Evolutionary conservation across 2,797 vertebrate genomes (phyloP), one percentile per base, ranked within the genome.

Genomic region (Prionace glauca): DNA sequence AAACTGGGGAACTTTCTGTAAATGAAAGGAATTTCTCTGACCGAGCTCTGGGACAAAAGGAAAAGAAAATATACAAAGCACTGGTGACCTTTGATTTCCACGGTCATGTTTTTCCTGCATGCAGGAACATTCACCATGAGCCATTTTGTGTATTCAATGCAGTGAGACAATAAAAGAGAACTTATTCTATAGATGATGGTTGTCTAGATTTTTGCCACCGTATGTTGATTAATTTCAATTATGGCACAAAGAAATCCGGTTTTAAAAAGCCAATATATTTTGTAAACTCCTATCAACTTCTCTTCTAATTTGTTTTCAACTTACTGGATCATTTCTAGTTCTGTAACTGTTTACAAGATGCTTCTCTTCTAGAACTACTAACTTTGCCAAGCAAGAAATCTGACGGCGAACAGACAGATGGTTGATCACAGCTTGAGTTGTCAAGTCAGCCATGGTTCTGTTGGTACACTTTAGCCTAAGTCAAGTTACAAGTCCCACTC

Each of bases 71-170:
- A 65, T 91, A 91, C 92, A 74, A 77, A 95, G 92, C 93, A 74
- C 67, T 95, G 93, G 93, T 95, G 71, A 95, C 71, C 69, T 26
- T 69, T 69, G 67, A 45, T 74, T 45, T 95, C 41, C 45, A n/a
- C 41, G 69, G 93, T 95, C 93, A 29, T 74, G 67, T 72, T 95
- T 77, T 26, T 95, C 93, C 93, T 95, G 93, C 71, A 60, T 95
- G 93, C 93, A 95, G 93, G 93, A 95, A 56, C 71, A 45, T 72
- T 95, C 93, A 72, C 93, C 93, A 32, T 95, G 93, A 95, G 93
- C 93, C 93, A 95, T 95, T 95, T 92, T 92, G 65, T 77, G 93
- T 74, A 77, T 95, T 74, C 72, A 74, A 95, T 95, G 72, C 71
- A 95, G 93, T 74, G 41, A 95, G 45, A 95, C 71, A 95, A 95